These are phyloP conservation scores for Drosophila sordidapex DNA, from an alignment of 2,888 invertebrate species.

Conservation along the genomic window DNA sequence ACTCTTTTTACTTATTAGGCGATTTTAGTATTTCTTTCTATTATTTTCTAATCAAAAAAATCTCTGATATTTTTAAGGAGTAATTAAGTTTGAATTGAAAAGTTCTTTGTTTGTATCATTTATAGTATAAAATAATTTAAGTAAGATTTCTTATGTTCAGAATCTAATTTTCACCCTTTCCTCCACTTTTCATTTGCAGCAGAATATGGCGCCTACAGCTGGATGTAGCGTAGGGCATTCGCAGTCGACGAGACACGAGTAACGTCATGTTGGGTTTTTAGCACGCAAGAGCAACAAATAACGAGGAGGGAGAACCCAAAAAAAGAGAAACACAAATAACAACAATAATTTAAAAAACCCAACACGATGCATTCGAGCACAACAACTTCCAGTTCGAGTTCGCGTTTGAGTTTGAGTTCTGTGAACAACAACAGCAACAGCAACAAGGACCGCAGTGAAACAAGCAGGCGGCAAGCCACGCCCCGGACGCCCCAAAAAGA, in stretches of 20 bases:
- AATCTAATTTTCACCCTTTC: background rate
- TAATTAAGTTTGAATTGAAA: background rate
- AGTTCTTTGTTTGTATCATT: background rate
- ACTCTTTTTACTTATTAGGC: background rate
- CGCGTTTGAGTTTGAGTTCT: constrained; percentile 33
- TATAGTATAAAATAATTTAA: background rate
- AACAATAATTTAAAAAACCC: constrained; percentile 15
- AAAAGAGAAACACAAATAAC: constrained; percentile 20
- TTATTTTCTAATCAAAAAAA: background rate
- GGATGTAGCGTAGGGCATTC: constrained; percentile 48
- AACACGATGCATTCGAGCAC: constrained; percentile 42
- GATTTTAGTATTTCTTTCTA: background rate
- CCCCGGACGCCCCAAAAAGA: constrained; percentile 54
- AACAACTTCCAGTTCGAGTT: constrained; percentile 21
- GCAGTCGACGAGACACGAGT: constrained; percentile 47
- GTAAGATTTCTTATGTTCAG: background rate
- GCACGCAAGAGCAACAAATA: constrained; percentile 40
- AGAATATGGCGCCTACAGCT: constrained; percentile 61
- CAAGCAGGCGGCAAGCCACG: constrained; percentile 35
- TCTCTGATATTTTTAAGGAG: background rate
- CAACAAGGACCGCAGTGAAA: constrained; percentile 6
- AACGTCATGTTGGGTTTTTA: constrained; percentile 57
- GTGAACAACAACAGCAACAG: constrained; percentile 36
- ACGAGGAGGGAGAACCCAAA: constrained; percentile 13
- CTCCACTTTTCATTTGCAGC: constrained; percentile 26